A percentile compares a stretch with the other conserved stretches of the same genome.
These are phyloP conservation scores for Petrocephalus zakoni DNA, from an alignment of 2,113 vertebrate species.

Conservation along the genomic window DNA sequence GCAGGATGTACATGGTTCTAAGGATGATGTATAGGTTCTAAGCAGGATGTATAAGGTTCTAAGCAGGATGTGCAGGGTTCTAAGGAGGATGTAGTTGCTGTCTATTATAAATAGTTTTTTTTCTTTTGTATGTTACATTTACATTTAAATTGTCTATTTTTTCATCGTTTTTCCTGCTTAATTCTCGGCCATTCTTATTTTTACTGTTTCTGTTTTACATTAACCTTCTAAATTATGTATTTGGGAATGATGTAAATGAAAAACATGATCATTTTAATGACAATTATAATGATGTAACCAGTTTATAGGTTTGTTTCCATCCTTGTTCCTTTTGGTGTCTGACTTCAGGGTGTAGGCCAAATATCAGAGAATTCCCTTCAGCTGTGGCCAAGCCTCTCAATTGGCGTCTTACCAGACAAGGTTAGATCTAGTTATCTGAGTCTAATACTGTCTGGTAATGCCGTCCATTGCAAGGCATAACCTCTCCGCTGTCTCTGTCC, in stretches of 20 bases:
- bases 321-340: not conserved
- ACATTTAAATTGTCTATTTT: not conserved
- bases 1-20: not conserved
- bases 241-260: not conserved
- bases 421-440: conserved; percentile 69
- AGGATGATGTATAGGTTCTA: not conserved
- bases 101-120: not conserved
- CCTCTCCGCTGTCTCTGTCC: conserved; percentile 25
- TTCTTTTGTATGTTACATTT: not conserved
- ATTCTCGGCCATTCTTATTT: not conserved
- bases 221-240: not conserved
- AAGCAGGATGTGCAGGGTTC: too few relatives aligned
- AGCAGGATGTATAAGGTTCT: too few relatives aligned
- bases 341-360: conserved; percentile 24
- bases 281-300: too few relatives aligned
- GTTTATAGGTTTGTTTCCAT: not conserved
- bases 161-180: not conserved
- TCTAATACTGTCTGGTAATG: conserved; percentile 94
- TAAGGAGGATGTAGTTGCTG: not conserved
- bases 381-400: conserved; percentile 41
- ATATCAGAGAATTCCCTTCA: conserved; percentile 14
- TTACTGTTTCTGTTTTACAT: not conserved
- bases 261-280: too few relatives aligned
- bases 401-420: conserved; percentile 81
- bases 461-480: conserved; percentile 62